A percentile compares a stretch with the other conserved stretches of the same genome.
Conservation (phyloP, 2,888 invertebrate species). For the Cotesia congregata region DNA sequence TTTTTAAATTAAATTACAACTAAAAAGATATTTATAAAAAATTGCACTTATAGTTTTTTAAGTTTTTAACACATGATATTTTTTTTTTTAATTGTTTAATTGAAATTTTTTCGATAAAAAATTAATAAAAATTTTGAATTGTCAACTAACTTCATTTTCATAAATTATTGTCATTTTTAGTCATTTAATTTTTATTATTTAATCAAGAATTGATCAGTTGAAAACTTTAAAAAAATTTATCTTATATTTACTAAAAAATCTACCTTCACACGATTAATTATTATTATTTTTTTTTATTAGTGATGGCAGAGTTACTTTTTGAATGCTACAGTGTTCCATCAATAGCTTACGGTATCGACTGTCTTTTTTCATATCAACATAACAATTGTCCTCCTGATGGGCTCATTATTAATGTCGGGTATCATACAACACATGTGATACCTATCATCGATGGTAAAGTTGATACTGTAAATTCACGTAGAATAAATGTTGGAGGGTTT, state of each 20-base stretch:
- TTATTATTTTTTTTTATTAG: slow-evolving; percentile 72
- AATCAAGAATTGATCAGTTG: no score
- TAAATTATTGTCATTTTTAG: no score
- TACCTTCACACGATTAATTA: not conserved
- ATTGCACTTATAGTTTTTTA: no score
- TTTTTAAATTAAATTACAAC: no score
- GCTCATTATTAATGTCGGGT: slow-evolving; percentile 87
- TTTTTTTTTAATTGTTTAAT: no score
- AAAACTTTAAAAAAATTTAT: no score
- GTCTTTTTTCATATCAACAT: slow-evolving; percentile 81
- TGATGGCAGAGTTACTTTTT: slow-evolving; percentile 94
- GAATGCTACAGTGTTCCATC: slow-evolving; percentile 92
- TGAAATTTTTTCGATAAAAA: no score
- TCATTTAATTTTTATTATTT: no score
- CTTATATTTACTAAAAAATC: not conserved
- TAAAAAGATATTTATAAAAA: no score
- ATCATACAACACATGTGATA: slow-evolving; percentile 89
- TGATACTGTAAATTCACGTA: slow-evolving; percentile 79
- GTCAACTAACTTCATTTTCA: no score
- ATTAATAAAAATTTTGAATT: no score
- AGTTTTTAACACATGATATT: no score
- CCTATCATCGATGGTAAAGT: slow-evolving; percentile 83
- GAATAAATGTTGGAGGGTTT: slow-evolving; percentile 90
- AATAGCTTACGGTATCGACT: slow-evolving; percentile 89
- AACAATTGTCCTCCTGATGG: slow-evolving; percentile 77